These are phyloP conservation scores for Rhagonycha fulva DNA, from an alignment of 2,888 invertebrate genomes.

Conservation along the genomic window DNA sequence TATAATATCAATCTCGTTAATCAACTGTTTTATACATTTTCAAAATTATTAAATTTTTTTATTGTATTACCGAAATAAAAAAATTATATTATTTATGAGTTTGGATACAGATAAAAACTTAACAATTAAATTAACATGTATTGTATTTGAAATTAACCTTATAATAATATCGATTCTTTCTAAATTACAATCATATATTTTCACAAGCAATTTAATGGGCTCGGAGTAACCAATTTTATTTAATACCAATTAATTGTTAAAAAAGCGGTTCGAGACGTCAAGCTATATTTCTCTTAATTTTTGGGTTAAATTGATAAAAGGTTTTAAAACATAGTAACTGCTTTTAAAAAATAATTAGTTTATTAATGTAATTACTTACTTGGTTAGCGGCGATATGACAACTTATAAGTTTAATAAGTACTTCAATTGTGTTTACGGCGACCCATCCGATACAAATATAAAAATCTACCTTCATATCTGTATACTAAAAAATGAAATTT, in stretches of 20 bases:
- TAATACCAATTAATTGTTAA: constrained; percentile 1
- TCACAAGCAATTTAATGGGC: neutral
- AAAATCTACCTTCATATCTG: neutral
- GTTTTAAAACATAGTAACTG: neutral
- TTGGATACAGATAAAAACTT: neutral
- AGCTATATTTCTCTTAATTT: neutral
- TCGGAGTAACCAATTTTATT: neutral
- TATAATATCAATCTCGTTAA: no score
- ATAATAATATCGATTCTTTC: neutral
- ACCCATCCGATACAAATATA: neutral
- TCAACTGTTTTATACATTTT: neutral
- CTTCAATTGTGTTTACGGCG: neutral
- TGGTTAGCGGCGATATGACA: constrained; percentile 10
- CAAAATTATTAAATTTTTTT: neutral
- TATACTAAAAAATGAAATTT: neutral
- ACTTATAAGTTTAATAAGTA: neutral
- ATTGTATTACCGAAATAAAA: neutral
- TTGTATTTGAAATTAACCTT: neutral
- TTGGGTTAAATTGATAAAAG: neutral
- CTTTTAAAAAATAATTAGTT: neutral
- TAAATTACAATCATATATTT: constrained; percentile 1
- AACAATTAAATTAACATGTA: neutral
- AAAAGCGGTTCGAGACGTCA: neutral
- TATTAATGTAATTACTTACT: neutral
- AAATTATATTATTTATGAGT: neutral